These are phyloP conservation scores for Drosophila meridiana DNA, from an alignment of 2,888 invertebrate species.

Conservation along the genomic window DNA sequence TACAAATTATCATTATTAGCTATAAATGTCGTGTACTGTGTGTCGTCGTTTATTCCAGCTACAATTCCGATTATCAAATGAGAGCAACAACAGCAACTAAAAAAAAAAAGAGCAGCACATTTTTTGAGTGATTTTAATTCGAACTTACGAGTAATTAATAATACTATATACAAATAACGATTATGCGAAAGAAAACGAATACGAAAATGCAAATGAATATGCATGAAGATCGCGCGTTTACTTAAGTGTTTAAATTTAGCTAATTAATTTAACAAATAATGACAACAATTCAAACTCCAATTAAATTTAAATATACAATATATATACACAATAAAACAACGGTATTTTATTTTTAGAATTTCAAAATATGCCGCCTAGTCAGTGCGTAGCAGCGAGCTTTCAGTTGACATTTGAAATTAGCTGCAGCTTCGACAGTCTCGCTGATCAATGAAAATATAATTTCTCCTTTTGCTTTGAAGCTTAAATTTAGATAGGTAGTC, in stretches of 20 bases:
- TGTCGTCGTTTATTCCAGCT: constrained; percentile 57
- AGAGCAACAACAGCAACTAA: constrained; percentile 20
- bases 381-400: neutral
- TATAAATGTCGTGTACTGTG: constrained; percentile 65
- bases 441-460: neutral
- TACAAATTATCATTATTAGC: constrained; percentile 65
- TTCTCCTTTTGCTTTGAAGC: too few species aligned
- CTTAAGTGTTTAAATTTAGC: constrained; percentile 75
- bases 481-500: neutral
- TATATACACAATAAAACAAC: constrained; percentile 60
- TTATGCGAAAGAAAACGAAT: constrained; percentile 36
- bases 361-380: neutral
- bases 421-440: neutral
- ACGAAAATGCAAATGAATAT: constrained; percentile 36
- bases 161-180: constrained; percentile 25
- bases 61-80: constrained; percentile 50
- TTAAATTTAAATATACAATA: constrained; percentile 76
- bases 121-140: constrained; percentile 77
- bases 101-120: constrained; percentile 55
- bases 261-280: constrained; percentile 57
- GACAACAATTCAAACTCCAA: constrained; percentile 73
- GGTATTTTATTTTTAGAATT: neutral
- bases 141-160: constrained; percentile 55
- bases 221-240: constrained; percentile 65
- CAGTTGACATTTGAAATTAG: neutral